Evolutionary conservation across 2,797 vertebrate species (phyloP).

Genomic region (Spinibarbus caldwelli): DNA sequence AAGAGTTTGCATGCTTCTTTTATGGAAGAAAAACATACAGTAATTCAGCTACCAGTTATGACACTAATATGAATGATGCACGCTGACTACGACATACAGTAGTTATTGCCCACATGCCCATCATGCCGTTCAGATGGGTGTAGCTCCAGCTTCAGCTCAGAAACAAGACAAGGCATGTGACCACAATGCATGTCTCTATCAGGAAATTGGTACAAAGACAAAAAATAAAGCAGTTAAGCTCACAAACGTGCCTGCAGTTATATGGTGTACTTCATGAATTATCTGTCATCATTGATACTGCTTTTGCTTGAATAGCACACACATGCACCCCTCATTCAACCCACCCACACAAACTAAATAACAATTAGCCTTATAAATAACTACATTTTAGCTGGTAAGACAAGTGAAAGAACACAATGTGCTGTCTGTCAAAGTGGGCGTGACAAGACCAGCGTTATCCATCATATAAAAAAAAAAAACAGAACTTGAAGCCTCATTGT

Average conservation of each 20-base stretch:
- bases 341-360: not conserved
- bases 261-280: not conserved
- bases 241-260: not conserved
- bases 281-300: not conserved
- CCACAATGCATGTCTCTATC: not conserved
- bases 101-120: not conserved
- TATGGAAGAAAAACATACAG: not conserved
- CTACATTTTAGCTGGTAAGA: not conserved
- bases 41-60: not conserved
- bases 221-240: conserved; percentile 7
- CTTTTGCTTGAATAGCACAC: not conserved
- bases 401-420: conserved; percentile 10
- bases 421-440: conserved; percentile 3
- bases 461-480: not conserved
- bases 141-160: conserved; percentile 2
- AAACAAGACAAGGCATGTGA: conserved; percentile 34
- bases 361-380: conserved; percentile 4
- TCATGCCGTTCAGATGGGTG: conserved; percentile 15
- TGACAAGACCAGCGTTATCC: not conserved
- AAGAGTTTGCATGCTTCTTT: not conserved
- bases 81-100: not conserved
- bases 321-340: not conserved
- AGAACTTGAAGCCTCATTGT: not conserved
- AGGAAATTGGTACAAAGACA: not conserved
- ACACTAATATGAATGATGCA: not conserved